These are phyloP conservation scores for Castor canadensis DNA, from an alignment of 2,113 vertebrate species.

Conservation along the genomic window DNA sequence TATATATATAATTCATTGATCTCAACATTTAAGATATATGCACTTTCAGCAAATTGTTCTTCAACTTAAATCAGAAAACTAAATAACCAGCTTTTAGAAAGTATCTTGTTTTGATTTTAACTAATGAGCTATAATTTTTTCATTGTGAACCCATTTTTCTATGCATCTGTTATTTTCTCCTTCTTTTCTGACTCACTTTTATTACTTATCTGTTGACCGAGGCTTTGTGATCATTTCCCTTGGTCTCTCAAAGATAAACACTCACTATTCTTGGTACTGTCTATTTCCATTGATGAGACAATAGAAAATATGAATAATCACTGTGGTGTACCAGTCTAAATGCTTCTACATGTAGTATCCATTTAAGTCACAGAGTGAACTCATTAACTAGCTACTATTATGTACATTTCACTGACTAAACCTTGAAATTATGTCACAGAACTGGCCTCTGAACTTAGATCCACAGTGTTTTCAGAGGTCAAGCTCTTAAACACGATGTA, in stretches of 20 bases:
- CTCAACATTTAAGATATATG: neutral
- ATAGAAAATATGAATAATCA: neutral
- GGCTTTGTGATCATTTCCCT: neutral
- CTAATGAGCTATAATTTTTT: neutral
- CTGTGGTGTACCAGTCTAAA: neutral
- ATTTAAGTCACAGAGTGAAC: neutral
- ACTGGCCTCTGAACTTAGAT: neutral
- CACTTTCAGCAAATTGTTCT: neutral
- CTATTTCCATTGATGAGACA: neutral
- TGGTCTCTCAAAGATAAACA: neutral
- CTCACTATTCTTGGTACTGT: too few species aligned
- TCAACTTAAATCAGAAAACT: neutral
- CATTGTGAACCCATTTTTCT: neutral
- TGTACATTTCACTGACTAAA: neutral
- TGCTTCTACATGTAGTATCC: neutral
- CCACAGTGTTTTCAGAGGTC: neutral
- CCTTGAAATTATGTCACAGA: neutral
- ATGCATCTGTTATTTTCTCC: neutral
- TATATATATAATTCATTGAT: neutral
- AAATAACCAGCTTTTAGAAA: slow-evolving; percentile 8
- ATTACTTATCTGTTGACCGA: neutral
- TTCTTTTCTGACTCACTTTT: neutral
- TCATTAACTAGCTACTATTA: neutral
- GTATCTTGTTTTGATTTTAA: neutral
- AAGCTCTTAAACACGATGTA: neutral